Evolutionary conservation across 2,797 vertebrate species (phyloP).

Genomic region (Acipenser ruthenus): DNA sequence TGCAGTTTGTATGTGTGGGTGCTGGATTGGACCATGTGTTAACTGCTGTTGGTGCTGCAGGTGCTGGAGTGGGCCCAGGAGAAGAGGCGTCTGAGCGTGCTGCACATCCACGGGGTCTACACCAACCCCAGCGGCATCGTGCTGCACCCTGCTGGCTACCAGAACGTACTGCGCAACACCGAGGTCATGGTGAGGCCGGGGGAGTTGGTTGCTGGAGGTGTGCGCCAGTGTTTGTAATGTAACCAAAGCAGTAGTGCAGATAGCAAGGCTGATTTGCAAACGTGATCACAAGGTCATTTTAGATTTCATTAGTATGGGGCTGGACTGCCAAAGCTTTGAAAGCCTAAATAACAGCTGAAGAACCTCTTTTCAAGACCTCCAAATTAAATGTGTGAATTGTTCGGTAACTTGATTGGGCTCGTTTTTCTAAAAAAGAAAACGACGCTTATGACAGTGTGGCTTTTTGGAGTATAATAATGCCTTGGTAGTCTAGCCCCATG

Average conservation of each 20-base stretch:
- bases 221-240: not conserved
- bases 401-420: too few species aligned
- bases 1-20: constrained; percentile 6
- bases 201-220: not conserved
- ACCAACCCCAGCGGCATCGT: constrained; percentile 94
- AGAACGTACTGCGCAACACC: constrained; percentile 89
- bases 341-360: too few species aligned
- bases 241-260: not conserved
- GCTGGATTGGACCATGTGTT: constrained; percentile 3
- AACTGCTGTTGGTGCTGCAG: constrained; percentile 40
- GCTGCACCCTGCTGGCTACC: constrained; percentile 89
- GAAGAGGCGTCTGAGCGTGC: constrained; percentile 82
- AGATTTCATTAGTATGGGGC: too few species aligned
- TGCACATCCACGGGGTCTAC: constrained; percentile 93
- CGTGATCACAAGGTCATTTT: too few species aligned
- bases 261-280: too few species aligned
- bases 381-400: too few species aligned
- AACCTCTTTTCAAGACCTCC: too few species aligned
- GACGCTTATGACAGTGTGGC: too few species aligned
- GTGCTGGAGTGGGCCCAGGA: constrained; percentile 95
- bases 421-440: too few species aligned
- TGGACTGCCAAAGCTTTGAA: too few species aligned
- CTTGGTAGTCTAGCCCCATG: too few species aligned
- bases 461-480: too few species aligned
- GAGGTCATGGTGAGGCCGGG: constrained; percentile 83